A percentile compares a stretch with the other conserved stretches of the same genome.
Evolutionary conservation across 2,888 invertebrate genomes (phyloP).

Genomic region (Colostygia pectinataria): DNA sequence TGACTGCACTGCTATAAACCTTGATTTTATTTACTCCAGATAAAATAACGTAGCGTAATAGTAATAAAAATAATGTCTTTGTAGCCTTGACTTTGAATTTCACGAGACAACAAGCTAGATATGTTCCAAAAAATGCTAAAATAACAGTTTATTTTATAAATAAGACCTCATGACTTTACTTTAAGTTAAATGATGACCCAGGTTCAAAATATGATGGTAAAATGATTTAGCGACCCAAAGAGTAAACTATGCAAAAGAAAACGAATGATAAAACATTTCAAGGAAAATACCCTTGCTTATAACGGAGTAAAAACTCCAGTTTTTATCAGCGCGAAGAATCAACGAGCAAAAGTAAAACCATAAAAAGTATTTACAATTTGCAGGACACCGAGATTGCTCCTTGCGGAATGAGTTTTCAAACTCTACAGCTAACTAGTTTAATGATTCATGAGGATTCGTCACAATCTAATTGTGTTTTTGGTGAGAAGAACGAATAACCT

Average conservation of each 20-base stretch:
- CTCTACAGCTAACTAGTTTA: conserved; percentile 20
- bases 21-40: background rate
- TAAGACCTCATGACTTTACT: no score
- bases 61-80: no score
- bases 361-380: conserved; percentile 19
- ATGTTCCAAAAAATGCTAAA: background rate
- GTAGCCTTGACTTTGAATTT: no score
- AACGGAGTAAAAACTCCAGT: conserved; percentile 13
- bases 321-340: conserved; percentile 10
- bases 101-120: no score
- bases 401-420: conserved; percentile 16
- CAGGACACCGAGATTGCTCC: conserved; percentile 2
- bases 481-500: no score
- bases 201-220: background rate
- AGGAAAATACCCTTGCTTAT: conserved; percentile 11
- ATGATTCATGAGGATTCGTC: conserved; percentile 11
- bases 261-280: conserved; percentile 4
- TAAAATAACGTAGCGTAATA: no score
- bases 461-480: background rate
- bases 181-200: background rate
- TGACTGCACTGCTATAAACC: conserved; percentile 19
- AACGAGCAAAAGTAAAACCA: conserved; percentile 9
- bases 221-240: background rate
- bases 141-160: no score
- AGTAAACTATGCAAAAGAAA: conserved; percentile 1